Evolutionary conservation across 2,113 vertebrate genomes (phyloP), one percentile per base, ranked within the genome.

Genomic region (Nothobranchius kuhntae): DNA sequence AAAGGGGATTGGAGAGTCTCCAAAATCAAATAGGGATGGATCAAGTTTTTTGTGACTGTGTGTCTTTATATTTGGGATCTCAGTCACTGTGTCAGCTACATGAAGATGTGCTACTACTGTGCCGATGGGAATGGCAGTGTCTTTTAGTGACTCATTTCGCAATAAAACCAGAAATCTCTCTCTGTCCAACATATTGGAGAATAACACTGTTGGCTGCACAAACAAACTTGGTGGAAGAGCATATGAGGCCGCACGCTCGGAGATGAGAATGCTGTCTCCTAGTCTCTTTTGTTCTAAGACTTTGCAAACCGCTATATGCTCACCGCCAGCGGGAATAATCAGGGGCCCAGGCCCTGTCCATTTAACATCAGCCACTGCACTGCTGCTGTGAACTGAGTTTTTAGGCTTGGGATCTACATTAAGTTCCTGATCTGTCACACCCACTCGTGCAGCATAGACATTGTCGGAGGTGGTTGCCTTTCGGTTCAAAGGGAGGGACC

Each of bases 151-250:
- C 17, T 59, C 46, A 40, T 44, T 68, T 4, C 26, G 26, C 26
- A 30, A 4, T 15, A 57, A 36, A 7, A 67, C 44, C 15, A 67
- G n/a, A 35, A 67, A 67, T 30, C 11, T 56, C 6, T 42, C 42
- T 65, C 46, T 57, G 8, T 12, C 45, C 46, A 67, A 13, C 1
- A 24, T 67, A 45, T 50, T 26, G 6, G 65, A 67, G 17, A 67
- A 40, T 14, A 58, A 1, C 2, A 44, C 21, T 0, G 46, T n/a
- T 7, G 65, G 54, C 12, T 40, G 46, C 9, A 52, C 55, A 13
- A 68, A 40, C 13, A 59, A 13, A 42, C 55, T 59, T 13, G 9
- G 13, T 21, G 65, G 55, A 24, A 17, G 17, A 3, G 36, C 21
- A 44, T 40, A 46, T 30, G 65, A 50, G 13, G 45, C 3, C 11